phyloP scores from a whole-genome alignment of 2,888 invertebrate genomes.

The Lepeophtheirus nordmannii region DNA sequence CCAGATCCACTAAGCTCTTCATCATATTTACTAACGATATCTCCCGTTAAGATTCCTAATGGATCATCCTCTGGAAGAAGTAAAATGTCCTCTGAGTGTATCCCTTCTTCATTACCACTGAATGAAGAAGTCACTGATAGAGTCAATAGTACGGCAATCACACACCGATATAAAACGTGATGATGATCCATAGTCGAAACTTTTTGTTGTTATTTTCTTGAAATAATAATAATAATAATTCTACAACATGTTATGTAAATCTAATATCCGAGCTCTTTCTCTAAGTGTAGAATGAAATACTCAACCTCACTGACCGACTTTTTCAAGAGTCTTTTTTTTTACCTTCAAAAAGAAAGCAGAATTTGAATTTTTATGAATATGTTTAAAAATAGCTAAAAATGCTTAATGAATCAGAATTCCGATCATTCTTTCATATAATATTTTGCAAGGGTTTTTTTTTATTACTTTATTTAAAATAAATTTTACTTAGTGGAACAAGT shows the following conservation, averaged over 20 bases:
- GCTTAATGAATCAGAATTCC: not conserved
- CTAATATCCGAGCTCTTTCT: not conserved
- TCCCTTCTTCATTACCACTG: not conserved
- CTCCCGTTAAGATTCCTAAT: not conserved
- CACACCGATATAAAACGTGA: too few species aligned
- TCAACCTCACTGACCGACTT: constrained; percentile 5
- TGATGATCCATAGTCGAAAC: too few species aligned
- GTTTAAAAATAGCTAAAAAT: not conserved
- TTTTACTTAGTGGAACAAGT: too few species aligned
- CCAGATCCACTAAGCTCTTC: not conserved
- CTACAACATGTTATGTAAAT: too few species aligned
- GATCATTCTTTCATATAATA: not conserved
- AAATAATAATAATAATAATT: too few species aligned
- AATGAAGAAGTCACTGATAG: not conserved
- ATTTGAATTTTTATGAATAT: not conserved
- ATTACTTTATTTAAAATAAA: too few species aligned
- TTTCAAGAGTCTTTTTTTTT: not conserved
- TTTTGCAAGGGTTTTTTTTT: too few species aligned
- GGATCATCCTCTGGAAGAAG: not conserved
- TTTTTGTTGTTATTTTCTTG: too few species aligned
- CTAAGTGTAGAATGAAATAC: not conserved
- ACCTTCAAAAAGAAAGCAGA: not conserved
- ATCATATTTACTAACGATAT: not conserved
- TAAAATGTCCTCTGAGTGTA: not conserved
- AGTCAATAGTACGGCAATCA: not conserved